phyloP scores from a whole-genome alignment of 1,140 invertebrate species.

The Habropoda laboriosa region DNA sequence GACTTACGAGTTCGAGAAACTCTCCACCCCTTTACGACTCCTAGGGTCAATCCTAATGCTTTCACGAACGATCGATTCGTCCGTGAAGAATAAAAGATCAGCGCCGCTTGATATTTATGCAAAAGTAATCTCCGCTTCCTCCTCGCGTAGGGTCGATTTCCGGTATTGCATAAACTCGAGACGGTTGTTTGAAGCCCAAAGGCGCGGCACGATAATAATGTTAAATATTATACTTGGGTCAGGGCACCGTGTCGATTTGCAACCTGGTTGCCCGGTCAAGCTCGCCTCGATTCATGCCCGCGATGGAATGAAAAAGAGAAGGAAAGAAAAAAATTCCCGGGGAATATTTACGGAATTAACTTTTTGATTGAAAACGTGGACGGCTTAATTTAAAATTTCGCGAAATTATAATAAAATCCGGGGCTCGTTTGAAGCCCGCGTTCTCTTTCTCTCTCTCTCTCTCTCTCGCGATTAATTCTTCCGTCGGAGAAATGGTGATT shows the following conservation, averaged over 20 bases:
- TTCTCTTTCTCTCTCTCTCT: too few species aligned
- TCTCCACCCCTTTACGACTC: too few species aligned
- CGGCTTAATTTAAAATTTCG: conserved; percentile 28
- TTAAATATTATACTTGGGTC: conserved; percentile 55
- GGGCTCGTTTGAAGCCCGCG: too few species aligned
- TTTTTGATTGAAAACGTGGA: conserved; percentile 23
- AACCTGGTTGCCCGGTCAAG: neutral
- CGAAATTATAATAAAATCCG: conserved; percentile 27
- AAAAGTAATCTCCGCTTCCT: conserved; percentile 61
- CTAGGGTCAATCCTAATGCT: too few species aligned
- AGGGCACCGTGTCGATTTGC: conserved; percentile 29
- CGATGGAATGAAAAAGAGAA: too few species aligned
- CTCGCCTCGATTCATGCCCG: neutral
- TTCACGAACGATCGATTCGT: neutral
- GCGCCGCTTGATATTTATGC: conserved; percentile 45
- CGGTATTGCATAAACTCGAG: conserved; percentile 57
- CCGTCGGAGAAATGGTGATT: conserved; percentile 45
- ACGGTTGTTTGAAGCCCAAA: conserved; percentile 39
- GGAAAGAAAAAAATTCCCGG: neutral
- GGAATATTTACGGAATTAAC: conserved; percentile 11
- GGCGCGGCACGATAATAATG: conserved; percentile 47
- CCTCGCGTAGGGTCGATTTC: conserved; percentile 57
- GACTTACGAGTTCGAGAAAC: too few species aligned
- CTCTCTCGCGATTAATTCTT: conserved; percentile 7
- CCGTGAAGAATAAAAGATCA: neutral